Evolutionary conservation across 2,797 vertebrate genomes (phyloP), one percentile per base, ranked within the genome.

Genomic region (Brachyrhaphis roseni): DNA sequence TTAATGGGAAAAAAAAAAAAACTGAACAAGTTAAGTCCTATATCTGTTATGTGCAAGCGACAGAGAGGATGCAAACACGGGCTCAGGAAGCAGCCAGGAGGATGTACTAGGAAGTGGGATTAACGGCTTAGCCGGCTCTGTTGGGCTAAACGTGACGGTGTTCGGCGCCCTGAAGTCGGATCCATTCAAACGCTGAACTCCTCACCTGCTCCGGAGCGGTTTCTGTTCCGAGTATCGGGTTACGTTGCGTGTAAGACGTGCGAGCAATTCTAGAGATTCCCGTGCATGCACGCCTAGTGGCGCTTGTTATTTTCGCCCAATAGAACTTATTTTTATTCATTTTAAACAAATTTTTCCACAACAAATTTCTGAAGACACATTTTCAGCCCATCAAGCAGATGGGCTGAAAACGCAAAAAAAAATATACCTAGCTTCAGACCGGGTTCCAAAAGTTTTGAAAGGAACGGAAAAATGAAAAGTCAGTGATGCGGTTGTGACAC

Each of bases 21-120:
- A 5, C 66, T 15, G 10, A 70, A 43, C 12, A n/a, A 45, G 68
- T 45, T 43, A 43, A 70, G 20, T 43, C 12, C 41, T 70, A 23
- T 70, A 70, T 70, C 68, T 70, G 68, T 45, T 70, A 7, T 43
- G 68, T 70, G 68, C 68, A 70, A 70, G 68, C 26, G 23, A 70
- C 68, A 28, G 77, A 81, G 36, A n/a, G 68, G 23, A 43, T 43
- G 68, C 39, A 45, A 70, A 70, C 66, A 68, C 5, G 5, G 23
- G 23, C 66, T 43, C 36, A 43, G 66, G 39, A 70, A 43, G 39
- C 36, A 70, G 66, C 45, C 72, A 36, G 41, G 41, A 70, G 39
- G 39, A 45, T 70, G 26, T 70, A 70, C 68, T 45, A 70, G 23
- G 26, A 70, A 70, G 68, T 70, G 41, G 68, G 68, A 70, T 70